A percentile compares a stretch with the other conserved stretches of the same genome.
Conservation (phyloP, 2,113 vertebrate genomes). For the Gyps fulvus region DNA sequence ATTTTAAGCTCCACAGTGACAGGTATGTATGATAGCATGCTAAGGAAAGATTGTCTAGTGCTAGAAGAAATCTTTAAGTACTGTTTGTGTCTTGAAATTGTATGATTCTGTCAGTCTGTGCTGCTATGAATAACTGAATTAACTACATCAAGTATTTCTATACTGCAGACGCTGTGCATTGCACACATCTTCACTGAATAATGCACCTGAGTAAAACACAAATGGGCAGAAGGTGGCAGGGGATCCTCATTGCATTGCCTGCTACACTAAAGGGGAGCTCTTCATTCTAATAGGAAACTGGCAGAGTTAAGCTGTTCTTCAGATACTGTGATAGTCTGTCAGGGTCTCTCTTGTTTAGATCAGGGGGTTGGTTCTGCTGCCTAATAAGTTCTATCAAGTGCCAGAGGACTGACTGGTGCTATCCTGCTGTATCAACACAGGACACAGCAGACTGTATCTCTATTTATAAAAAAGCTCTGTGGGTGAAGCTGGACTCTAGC, state of each 20-base stretch:
- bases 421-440: not conserved
- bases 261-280: not conserved
- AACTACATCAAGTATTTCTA: not conserved
- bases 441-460: not conserved
- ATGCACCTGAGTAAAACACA: not conserved
- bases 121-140: not conserved
- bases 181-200: not conserved
- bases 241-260: not conserved
- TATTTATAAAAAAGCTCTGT: not conserved
- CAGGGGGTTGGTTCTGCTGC: not conserved
- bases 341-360: not conserved
- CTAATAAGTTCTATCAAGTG: not conserved
- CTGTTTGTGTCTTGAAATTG: not conserved
- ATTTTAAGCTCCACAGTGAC: not conserved
- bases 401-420: not conserved
- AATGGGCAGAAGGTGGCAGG: not conserved
- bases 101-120: not conserved
- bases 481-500: not conserved
- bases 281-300: not conserved
- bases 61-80: not conserved
- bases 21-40: conserved; percentile 50
- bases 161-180: not conserved
- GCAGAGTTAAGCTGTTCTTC: not conserved
- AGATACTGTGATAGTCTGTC: not conserved
- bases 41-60: not conserved